Conservation (phyloP, 2,113 vertebrate genomes). For the Actenoides lindsayi region DNA sequence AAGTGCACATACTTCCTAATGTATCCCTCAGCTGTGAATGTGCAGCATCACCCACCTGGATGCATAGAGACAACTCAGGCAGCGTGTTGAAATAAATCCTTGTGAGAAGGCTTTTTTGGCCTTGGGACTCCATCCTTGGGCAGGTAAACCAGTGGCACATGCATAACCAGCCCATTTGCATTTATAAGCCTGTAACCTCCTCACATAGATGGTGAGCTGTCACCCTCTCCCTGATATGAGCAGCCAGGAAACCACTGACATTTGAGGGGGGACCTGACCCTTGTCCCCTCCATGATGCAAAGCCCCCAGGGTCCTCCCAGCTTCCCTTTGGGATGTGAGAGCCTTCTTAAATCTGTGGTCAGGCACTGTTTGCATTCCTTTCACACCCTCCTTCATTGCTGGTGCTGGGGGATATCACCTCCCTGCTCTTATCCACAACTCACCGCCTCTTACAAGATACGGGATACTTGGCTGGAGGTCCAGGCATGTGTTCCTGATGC, state of each 20-base stretch:
- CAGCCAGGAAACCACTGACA: neutral
- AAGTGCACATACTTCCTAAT: neutral
- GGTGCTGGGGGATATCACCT: neutral
- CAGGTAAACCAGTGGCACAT: neutral
- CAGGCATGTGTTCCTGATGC: neutral
- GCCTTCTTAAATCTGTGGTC: neutral
- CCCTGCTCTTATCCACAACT: neutral
- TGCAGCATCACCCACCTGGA: neutral
- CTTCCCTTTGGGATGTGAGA: neutral
- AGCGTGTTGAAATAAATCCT: neutral
- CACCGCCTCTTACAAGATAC: neutral
- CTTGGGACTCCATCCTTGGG: neutral
- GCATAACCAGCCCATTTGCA: neutral
- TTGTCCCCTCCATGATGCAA: neutral
- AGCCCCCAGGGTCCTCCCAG: neutral
- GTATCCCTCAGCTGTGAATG: neutral
- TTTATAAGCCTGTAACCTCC: neutral
- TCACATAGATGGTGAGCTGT: fast-evolving
- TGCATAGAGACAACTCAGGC: neutral
- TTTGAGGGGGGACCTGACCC: neutral
- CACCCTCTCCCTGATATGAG: neutral
- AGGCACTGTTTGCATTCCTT: neutral
- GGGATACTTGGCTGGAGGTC: neutral
- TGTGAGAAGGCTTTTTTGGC: neutral
- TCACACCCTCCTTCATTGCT: neutral